Conservation (phyloP, 2,888 invertebrate genomes). For the Hemicrepidius hirtus region DNA sequence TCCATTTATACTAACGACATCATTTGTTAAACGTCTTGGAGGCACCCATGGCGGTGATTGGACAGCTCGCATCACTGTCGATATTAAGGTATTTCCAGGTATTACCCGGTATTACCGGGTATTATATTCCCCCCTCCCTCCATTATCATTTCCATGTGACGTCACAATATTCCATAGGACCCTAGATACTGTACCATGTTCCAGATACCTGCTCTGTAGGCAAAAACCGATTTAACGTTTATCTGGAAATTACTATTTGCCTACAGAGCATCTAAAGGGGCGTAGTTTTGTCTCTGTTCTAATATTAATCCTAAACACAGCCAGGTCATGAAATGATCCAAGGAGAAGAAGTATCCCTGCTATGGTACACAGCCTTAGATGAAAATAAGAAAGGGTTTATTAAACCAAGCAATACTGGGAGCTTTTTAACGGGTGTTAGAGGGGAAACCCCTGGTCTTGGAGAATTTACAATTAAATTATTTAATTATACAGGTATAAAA, state of each 20-base stretch:
- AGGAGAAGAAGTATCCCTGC: slow-evolving; percentile 77
- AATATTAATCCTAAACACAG: slow-evolving; percentile 41
- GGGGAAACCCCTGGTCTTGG: slow-evolving; percentile 88
- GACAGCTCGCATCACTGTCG: slow-evolving; percentile 88
- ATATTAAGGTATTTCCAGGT: slow-evolving; percentile 72
- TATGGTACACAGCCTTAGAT: slow-evolving; percentile 91
- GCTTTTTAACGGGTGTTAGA: slow-evolving; percentile 76
- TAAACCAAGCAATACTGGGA: slow-evolving; percentile 73
- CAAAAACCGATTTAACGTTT: too few species aligned
- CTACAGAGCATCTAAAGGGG: too few species aligned
- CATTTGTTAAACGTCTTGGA: slow-evolving; percentile 90
- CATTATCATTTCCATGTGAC: too few species aligned
- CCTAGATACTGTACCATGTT: too few species aligned
- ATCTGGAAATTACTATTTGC: too few species aligned
- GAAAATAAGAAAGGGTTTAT: slow-evolving; percentile 78
- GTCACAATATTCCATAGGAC: too few species aligned
- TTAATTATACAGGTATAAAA: slow-evolving; percentile 69
- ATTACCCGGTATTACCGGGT: too few species aligned
- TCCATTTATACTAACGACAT: slow-evolving; percentile 85
- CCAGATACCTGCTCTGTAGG: too few species aligned
- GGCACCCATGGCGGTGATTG: slow-evolving; percentile 93
- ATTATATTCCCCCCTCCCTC: too few species aligned
- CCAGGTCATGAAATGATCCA: slow-evolving; percentile 49
- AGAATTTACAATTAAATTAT: slow-evolving; percentile 80
- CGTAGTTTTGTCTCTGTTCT: too few species aligned